Evolutionary conservation across 1,140 invertebrate species (phyloP), one percentile per base, ranked within the genome.

Genomic region (Lethrus apterus): DNA sequence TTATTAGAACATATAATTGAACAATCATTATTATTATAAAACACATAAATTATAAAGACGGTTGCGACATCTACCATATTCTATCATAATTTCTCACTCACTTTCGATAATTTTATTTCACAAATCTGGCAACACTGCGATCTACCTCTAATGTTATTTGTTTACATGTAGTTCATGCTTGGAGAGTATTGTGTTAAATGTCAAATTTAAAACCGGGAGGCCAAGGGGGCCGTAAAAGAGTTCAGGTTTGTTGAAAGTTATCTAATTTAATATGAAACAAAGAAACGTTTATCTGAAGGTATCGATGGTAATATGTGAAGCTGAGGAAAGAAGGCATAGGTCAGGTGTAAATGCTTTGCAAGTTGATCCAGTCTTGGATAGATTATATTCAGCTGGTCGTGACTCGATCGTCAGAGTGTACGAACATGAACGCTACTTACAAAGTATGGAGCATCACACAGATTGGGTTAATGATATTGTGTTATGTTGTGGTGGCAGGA

Each of bases 381-480:
- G 93, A 59, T 75, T 99, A 13, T 99, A 96, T 71, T 94, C 95
- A 1, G 96, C 95, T 47, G 95, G 94, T n/a, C 75, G 94, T 50
- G 97, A 99, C 73, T 93, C 93, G 31, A 96, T 98, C 53, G 97
- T 99, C 59, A 77, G 97, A 43, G 94, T 97, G 65, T 98, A 95
- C 92, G 92, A 96, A 62, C 75, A 73, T 58, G 89, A 95, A 57
- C 81, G 84, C 32, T 98, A 94, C 66, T 79, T 93, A 29, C 90
- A 95, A 59, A 95, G 93, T 1, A 89, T 93, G 86, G 89, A 93
- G 64, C 95, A 99, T 72, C 96, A 99, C 63, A 98, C 94, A 11
- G 96, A 99, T 70, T 99, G 96, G 96, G 93, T 99, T 9, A 99
- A 99, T 71, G 96, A 99, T 72, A 95, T 99, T 67, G 87, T 98